Base-by-base conservation (phyloP, 2,113 vertebrate species). In the Patagioenas fasciata region DNA sequence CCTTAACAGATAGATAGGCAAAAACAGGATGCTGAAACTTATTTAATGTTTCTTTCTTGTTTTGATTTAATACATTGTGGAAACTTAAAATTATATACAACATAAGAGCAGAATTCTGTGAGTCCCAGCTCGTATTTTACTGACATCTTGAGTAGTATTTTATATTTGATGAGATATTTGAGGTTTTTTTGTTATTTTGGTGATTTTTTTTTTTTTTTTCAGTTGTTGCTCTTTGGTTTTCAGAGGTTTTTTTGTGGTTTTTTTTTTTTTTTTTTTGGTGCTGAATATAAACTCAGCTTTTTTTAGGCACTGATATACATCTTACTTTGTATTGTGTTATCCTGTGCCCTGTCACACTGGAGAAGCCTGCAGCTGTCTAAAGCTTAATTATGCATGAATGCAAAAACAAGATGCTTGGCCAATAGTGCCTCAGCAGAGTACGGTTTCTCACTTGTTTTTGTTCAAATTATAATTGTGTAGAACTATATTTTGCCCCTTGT, bases 311-410 rank as follows among this genome's bases (percentile, higher is more conserved):
- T 95, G 92, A 95, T 94, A 97, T 53, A 40, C 88, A 96, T 72
- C 91, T 96, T 97, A 95, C 61, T 96, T 97, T 85, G 89, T 80
- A 93, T 93, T 97, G 95, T 95, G 94, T 93, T 97, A 97, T 94
- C 82, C 82, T 88, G 61, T 94, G 53, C 88, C 94, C 95, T 93
- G 93, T 93, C 91, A 25, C 80, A 84, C 85, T 78, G 77, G 54
- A 95, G 92, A 98, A 98, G 91, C 88, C 93, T 97, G 96, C 97
- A 98, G 98, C 97, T 98, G 97, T 96, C 94, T 97, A 96, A 97
- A 97, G 95, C 95, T 98, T 98, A 97, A 98, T 98, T 98, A 98
- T 97, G 95, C 97, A 98, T 98, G 96, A 98, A 98, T 96, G 97
- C 96, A 96, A 98, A 98, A 92, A 96, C 6, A 81, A 98, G 97